Evolutionary conservation across 2,797 vertebrate species (phyloP), one percentile per base, ranked within the genome.

Genomic region (Pangasius djambal): DNA sequence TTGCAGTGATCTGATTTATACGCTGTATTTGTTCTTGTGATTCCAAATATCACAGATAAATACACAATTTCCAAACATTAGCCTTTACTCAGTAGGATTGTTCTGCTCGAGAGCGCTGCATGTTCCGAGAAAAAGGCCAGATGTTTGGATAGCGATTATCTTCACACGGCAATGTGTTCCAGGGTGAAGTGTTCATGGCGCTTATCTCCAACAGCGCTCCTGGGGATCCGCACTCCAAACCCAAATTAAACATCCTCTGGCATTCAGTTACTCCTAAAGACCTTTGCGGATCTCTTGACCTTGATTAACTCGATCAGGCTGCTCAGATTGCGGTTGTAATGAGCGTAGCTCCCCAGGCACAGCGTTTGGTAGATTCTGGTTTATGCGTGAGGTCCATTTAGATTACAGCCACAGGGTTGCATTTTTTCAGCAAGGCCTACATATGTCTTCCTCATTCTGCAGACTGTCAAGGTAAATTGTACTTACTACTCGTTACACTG

Each of bases 131-230:
- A 61, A 88, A 59, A 63, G 37, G n/a, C 34, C 88, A 82, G 61
- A 82, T 89, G 88, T 81, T 74, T 82, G 40, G 75, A 82, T 81
- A 67, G 72, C 4, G 72, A 77, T 78, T 78, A 65, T 88, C 61
- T 79, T 85, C 28, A 69, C 83, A 67, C 25, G 3, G 2, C 65
- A 74, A 18, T 8, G 83, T 55, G 88, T 70, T 85, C 31, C 83
- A 75, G 20, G 40, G 83, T 7, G 37, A 65, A 63, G 65, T 8
- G 59, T 70, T 78, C 34, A 79, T 59, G 75, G n/a, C n/a, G 20
- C 8, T 69, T 72, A 61, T 59, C 52, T 61, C 10, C 9, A 70
- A 84, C 44, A 15, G n/a, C 5, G 22, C 83, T 63, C 83, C 48
- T 31, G 83, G 83, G 74, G 74, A 61, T 25, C 50, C 3, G 44